Percentiles rank a stretch among this genome's conserved stretches.
phyloP scores from a whole-genome alignment of 2,113 vertebrate genomes.

The Seriola aureovittata region DNA sequence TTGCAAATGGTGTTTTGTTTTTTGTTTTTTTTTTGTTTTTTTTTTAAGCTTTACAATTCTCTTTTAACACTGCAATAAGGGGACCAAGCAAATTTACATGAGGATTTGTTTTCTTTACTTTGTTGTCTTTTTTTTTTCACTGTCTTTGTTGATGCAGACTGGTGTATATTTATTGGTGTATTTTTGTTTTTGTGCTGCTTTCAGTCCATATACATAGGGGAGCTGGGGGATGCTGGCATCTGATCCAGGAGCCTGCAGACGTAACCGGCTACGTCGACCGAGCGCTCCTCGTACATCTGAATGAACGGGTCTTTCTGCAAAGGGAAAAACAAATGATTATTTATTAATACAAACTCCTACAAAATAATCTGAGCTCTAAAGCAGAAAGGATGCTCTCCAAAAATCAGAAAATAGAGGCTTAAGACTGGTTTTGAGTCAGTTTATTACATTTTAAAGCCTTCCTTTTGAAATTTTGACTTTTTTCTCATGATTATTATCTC shows the following conservation, averaged over 20 bases:
- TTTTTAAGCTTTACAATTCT: constrained; percentile 59
- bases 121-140: constrained; percentile 29
- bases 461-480: too few relatives aligned
- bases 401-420: neutral
- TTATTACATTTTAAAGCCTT: neutral
- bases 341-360: neutral
- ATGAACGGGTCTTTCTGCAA: constrained; percentile 97
- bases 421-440: neutral
- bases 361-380: neutral
- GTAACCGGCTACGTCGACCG: constrained; percentile 94
- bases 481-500: too few relatives aligned
- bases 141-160: constrained; percentile 32
- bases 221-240: constrained; percentile 97
- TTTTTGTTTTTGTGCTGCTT: constrained; percentile 80
- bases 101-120: constrained; percentile 70
- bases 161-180: constrained; percentile 39
- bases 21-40: constrained; percentile 18
- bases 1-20: constrained; percentile 86
- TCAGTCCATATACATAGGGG: constrained; percentile 98
- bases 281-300: constrained; percentile 98
- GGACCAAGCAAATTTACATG: constrained; percentile 88
- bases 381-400: neutral
- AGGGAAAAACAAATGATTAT: neutral
- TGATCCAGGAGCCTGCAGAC: constrained; percentile 97
- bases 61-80: constrained; percentile 87